Evolutionary conservation across 1,140 invertebrate genomes (phyloP), one percentile per base, ranked within the genome.

Genomic region (Medauroidea extradentata): DNA sequence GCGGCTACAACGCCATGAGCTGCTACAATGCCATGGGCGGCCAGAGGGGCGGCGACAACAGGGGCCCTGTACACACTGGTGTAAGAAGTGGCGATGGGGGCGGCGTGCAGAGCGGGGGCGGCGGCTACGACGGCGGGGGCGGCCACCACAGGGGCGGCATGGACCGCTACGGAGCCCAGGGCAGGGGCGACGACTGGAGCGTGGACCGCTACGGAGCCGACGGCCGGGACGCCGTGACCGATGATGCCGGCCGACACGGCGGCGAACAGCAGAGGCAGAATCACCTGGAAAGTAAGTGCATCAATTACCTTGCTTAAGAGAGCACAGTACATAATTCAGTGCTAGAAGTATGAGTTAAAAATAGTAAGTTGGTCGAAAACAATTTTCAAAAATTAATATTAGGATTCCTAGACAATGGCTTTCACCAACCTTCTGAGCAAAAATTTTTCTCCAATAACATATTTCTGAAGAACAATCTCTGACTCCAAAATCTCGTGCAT

Each of bases 161-260:
- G 25, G 2, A 19, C 53, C 5, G 24, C n/a, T 27, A 55, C 57
- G n/a, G 7, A 7, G 21, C 13, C 42, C 42, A 41, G 39, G 23
- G 43, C 27, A 27, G 21, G 54, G 29, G 48, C 5, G 49, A n/a
- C 63, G 27, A 18, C n/a, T 1, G 29, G 2, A 8, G 57, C 52
- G 19, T 24, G 13, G 50, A 16, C 50, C 11, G 24, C 64, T 25
- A 73, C 68, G 0, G 63, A 61, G 19, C 60, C 66, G 50, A 73
- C 57, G 43, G 51, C 67, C 11, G 67, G 53, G 27, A 75, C 74
- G 56, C 75, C n/a, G n/a, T n/a, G n/a, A n/a, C n/a, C 76, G 72
- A 61, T 72, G 71, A 68, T 75, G 68, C 54, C 74, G 66, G 61
- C 72, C 70, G 57, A 73, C 69, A 77, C 76, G 29, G 73, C 63